Evolutionary conservation across 1,140 invertebrate genomes (phyloP).

Genomic region (Holcopasites calliopsidis): DNA sequence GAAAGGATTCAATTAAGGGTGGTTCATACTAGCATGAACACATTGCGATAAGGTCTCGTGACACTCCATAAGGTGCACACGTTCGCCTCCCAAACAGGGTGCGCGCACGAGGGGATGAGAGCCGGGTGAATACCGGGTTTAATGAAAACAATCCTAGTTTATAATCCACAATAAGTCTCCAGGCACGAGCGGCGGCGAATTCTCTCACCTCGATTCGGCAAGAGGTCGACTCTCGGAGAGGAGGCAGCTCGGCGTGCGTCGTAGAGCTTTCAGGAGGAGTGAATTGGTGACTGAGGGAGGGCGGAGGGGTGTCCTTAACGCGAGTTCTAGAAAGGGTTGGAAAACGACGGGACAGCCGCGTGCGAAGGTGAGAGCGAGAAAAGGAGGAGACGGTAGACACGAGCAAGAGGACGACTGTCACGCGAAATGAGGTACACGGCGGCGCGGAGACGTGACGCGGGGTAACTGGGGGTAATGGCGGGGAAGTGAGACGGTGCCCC

Average conservation of each 20-base stretch:
- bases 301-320: slow-evolving; percentile 36
- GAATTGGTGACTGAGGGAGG: slow-evolving; percentile 46
- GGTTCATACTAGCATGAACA: neutral
- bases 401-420: slow-evolving; percentile 68
- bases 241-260: slow-evolving; percentile 16
- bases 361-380: neutral
- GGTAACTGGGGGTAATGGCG: slow-evolving; percentile 26
- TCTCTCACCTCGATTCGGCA: slow-evolving; percentile 67
- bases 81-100: slow-evolving; percentile 13
- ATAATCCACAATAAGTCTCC: slow-evolving; percentile 68
- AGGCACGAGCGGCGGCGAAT: slow-evolving; percentile 58
- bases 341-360: slow-evolving; percentile 24
- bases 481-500: slow-evolving; percentile 30
- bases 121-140: slow-evolving; percentile 47
- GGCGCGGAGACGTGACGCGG: slow-evolving; percentile 37
- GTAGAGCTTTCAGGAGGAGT: slow-evolving; percentile 13
- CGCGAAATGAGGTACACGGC: slow-evolving; percentile 71
- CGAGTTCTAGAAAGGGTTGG: slow-evolving; percentile 46
- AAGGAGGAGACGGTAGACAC: slow-evolving; percentile 30
- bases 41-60: slow-evolving; percentile 17
- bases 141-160: slow-evolving; percentile 72
- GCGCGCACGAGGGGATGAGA: neutral
- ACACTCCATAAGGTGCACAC: slow-evolving; percentile 49
- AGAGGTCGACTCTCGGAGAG: slow-evolving; percentile 5
- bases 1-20: neutral